Conservation (phyloP, 2,888 invertebrate species). For the Drosophila pseudotalamancana region DNA sequence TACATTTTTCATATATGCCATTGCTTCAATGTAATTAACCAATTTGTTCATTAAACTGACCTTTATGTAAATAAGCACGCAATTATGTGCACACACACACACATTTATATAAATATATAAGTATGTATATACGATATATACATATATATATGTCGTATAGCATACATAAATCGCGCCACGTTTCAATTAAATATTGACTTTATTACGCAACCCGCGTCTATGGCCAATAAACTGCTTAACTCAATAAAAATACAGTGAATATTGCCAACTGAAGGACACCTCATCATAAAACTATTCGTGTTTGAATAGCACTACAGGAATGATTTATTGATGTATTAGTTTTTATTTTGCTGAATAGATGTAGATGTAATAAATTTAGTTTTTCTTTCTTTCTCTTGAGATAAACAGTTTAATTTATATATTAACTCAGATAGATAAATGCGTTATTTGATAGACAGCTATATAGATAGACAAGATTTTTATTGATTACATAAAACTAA, state of each 20-base stretch:
- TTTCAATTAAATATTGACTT: constrained; percentile 75
- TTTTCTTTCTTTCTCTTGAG: too few relatives aligned
- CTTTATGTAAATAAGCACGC: constrained; percentile 49
- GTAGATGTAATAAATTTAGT: too few relatives aligned
- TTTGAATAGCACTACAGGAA: neutral
- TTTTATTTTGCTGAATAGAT: too few relatives aligned
- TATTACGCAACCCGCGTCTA: constrained; percentile 52
- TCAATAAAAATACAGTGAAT: constrained; percentile 49
- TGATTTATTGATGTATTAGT: too few relatives aligned
- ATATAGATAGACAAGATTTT: too few relatives aligned
- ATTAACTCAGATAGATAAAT: too few relatives aligned
- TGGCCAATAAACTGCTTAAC: constrained; percentile 31
- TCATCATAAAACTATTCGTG: neutral
- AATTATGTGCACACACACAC: neutral
- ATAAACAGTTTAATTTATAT: too few relatives aligned
- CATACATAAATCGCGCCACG: constrained; percentile 53
- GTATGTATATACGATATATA: neutral
- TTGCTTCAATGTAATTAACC: constrained; percentile 63
- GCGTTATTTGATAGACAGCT: too few relatives aligned
- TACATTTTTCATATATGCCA: constrained; percentile 31
- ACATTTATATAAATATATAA: neutral
- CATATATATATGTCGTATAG: neutral
- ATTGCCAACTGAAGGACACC: neutral
- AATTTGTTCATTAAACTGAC: constrained; percentile 76
- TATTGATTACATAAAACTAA: too few relatives aligned